Evolutionary conservation across 2,113 vertebrate species (phyloP).

Genomic region (Pluvianellus socialis): DNA sequence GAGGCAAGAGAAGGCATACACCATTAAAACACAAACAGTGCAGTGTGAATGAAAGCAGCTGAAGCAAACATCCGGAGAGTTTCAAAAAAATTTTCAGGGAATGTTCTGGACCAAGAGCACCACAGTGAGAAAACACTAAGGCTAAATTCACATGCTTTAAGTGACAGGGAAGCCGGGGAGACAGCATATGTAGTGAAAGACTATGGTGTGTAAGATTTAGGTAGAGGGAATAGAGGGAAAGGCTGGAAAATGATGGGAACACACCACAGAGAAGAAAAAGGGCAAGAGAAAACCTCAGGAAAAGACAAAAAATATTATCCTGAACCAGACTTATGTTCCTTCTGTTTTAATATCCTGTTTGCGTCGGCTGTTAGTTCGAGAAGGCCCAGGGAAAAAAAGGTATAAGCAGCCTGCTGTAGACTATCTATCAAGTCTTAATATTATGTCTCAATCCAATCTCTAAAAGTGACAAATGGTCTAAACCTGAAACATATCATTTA

Average conservation of each 20-base stretch:
- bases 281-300: not conserved
- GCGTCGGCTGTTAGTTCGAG: not conserved
- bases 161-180: not conserved
- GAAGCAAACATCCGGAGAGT: not conserved
- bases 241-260: not conserved
- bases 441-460: not conserved
- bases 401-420: not conserved
- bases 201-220: not conserved
- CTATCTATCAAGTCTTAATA: not conserved
- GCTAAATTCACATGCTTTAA: not conserved
- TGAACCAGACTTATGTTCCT: not conserved
- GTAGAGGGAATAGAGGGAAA: not conserved
- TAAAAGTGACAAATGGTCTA: not conserved
- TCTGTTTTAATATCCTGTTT: not conserved
- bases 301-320: not conserved
- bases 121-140: not conserved
- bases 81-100: not conserved
- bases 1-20: not conserved
- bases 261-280: not conserved
- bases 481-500: not conserved
- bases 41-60: not conserved
- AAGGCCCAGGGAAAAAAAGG: not conserved
- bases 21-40: not conserved
- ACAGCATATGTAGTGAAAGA: not conserved
- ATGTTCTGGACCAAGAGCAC: not conserved